A percentile compares a stretch with the other conserved stretches of the same genome.
These are phyloP conservation scores for Sebastolobus alascanus DNA, from an alignment of 2,797 vertebrate genomes.

Conservation along the genomic window DNA sequence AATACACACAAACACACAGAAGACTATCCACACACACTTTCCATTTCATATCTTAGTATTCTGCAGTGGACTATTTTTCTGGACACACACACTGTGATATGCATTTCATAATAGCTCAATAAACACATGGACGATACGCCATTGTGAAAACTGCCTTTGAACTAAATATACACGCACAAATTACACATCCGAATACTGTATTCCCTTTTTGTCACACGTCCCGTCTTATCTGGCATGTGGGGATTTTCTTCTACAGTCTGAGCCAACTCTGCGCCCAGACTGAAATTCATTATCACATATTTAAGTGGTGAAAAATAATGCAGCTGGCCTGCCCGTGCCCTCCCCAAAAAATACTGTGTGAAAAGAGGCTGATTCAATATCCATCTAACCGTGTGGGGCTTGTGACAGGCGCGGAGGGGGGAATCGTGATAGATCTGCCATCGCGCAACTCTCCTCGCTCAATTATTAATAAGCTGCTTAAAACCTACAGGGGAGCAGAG, in stretches of 20 bases:
- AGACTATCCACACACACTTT: slow-evolving; percentile 2
- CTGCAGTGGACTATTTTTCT: background rate
- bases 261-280: background rate
- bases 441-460: slow-evolving; percentile 47
- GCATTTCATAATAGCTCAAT: background rate
- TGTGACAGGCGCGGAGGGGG: slow-evolving; percentile 42
- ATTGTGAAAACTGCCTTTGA: slow-evolving; percentile 3
- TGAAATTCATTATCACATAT: slow-evolving; percentile 31
- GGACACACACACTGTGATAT: background rate
- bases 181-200: slow-evolving; percentile 12
- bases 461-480: slow-evolving; percentile 72
- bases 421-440: slow-evolving; percentile 58
- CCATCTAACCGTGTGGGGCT: slow-evolving; percentile 25
- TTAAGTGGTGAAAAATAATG: slow-evolving; percentile 25
- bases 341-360: background rate
- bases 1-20: slow-evolving; percentile 1
- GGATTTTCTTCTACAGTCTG: slow-evolving; percentile 15
- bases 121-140: slow-evolving; percentile 1
- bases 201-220: slow-evolving; percentile 19
- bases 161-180: slow-evolving; percentile 21
- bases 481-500: slow-evolving; percentile 49
- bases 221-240: slow-evolving; percentile 7
- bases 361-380: slow-evolving; percentile 32
- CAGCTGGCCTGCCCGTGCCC: background rate
- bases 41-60: slow-evolving; percentile 7